Percentiles rank a stretch among this genome's conserved stretches.
phyloP scores from a whole-genome alignment of 2,888 invertebrate genomes.

The Acanthosepion esculentum region DNA sequence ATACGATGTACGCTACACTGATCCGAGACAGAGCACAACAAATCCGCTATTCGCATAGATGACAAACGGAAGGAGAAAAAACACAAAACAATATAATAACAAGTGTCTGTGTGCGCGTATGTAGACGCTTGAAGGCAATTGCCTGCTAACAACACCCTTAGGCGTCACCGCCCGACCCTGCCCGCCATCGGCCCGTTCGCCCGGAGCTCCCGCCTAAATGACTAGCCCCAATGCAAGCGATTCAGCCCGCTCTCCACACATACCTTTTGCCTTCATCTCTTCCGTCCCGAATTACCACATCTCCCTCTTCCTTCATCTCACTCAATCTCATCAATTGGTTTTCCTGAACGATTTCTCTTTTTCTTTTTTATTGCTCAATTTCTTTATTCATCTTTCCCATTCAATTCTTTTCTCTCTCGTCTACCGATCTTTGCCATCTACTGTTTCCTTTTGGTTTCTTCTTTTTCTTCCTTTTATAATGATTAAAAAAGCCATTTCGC shows the following conservation, averaged over 20 bases:
- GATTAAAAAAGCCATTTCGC: not conserved
- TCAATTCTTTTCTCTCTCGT: not conserved
- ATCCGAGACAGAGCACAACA: slow-evolving; percentile 42
- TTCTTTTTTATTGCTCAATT: not conserved
- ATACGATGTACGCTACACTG: slow-evolving; percentile 45
- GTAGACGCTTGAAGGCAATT: slow-evolving; percentile 46
- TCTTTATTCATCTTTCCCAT: not conserved
- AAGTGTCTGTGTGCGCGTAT: slow-evolving; percentile 44
- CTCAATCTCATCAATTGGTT: not conserved
- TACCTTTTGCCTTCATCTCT: not conserved
- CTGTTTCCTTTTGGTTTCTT: not conserved
- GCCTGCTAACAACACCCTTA: slow-evolving; percentile 45
- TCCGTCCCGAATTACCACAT: not conserved
- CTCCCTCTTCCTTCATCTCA: not conserved
- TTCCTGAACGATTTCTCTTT: not conserved
- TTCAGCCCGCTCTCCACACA: slow-evolving; percentile 11
- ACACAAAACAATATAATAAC: slow-evolving; percentile 46
- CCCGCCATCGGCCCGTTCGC: slow-evolving; percentile 11
- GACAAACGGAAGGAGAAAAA: slow-evolving; percentile 45
- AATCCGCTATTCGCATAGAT: slow-evolving; percentile 41
- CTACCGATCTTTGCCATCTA: not conserved
- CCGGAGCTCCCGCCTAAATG: slow-evolving; percentile 44
- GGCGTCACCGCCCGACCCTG: not conserved
- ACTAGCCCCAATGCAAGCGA: slow-evolving; percentile 3
- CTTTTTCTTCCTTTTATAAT: not conserved